phyloP scores from a whole-genome alignment of 2,888 invertebrate genomes.

The Drosophila koepferae region DNA sequence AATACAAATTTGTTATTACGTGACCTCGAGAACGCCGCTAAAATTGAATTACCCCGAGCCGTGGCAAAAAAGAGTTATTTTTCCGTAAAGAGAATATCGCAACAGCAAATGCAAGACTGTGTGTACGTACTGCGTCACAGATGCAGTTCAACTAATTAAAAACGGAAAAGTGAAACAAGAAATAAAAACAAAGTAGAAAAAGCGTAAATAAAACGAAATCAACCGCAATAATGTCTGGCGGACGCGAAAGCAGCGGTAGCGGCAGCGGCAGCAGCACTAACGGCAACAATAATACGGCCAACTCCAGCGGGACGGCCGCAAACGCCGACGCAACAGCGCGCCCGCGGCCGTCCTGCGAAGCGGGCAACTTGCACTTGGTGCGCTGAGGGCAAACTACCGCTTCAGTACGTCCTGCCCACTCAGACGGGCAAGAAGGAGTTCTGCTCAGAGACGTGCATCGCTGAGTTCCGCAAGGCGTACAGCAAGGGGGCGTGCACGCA shows the following conservation, averaged over 20 bases:
- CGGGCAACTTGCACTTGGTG: conserved; percentile 93
- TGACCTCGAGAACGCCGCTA: conserved; percentile 76
- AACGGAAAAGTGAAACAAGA: conserved; percentile 12
- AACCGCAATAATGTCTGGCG: conserved; percentile 79
- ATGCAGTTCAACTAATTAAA: conserved; percentile 37
- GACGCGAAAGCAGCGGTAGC: conserved; percentile 72
- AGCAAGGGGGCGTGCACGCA: conserved; percentile 94
- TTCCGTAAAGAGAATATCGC: conserved; percentile 1
- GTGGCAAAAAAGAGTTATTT: conserved; percentile 24
- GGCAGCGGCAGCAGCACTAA: conserved; percentile 51
- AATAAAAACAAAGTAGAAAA: conserved; percentile 15
- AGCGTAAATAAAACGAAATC: conserved; percentile 15
- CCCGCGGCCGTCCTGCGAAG: conserved; percentile 91
- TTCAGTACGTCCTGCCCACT: conserved; percentile 93
- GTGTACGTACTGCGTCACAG: conserved; percentile 18
- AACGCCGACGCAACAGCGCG: conserved; percentile 71
- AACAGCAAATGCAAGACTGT: conserved; percentile 27
- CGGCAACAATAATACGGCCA: conserved; percentile 59
- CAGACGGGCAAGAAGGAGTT: conserved; percentile 96
- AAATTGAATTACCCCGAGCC: conserved; percentile 46
- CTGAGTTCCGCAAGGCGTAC: conserved; percentile 95
- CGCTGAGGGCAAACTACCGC: conserved; percentile 91
- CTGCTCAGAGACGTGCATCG: conserved; percentile 95
- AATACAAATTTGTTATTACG: conserved; percentile 73
- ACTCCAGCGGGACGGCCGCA: conserved; percentile 36